Conservation (phyloP, 2,888 invertebrate species). For the Drosophila suboccidentalis region DNA sequence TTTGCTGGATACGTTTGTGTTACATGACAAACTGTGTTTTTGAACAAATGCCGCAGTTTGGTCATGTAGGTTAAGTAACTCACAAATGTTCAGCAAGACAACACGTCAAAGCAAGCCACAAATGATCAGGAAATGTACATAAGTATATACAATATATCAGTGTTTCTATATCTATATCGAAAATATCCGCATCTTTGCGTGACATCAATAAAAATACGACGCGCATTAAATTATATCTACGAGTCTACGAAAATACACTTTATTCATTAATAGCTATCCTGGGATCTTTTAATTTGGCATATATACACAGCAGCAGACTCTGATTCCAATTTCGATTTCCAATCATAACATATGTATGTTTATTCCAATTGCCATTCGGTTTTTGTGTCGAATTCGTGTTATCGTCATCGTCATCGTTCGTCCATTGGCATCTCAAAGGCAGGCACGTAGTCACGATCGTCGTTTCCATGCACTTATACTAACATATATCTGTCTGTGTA, state of each 20-base stretch:
- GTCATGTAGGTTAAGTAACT: constrained; percentile 59
- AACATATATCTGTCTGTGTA: constrained; percentile 2
- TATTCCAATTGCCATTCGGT: constrained; percentile 24
- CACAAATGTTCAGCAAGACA: constrained; percentile 81
- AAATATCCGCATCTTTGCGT: constrained; percentile 15
- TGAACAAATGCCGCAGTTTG: constrained; percentile 4
- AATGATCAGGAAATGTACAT: constrained; percentile 37
- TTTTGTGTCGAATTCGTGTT: constrained; percentile 25
- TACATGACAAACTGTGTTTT: constrained; percentile 40
- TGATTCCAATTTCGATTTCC: constrained; percentile 16
- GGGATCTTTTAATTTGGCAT: neutral
- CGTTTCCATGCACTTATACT: constrained; percentile 43
- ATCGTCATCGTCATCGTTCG: constrained; percentile 43
- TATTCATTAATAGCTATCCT: constrained; percentile 2
- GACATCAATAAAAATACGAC: constrained; percentile 33
- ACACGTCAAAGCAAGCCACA: constrained; percentile 77
- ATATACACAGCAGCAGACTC: neutral
- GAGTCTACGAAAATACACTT: neutral
- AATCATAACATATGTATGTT: neutral
- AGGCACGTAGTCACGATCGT: constrained; percentile 72
- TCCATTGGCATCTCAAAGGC: constrained; percentile 70
- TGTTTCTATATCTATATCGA: constrained; percentile 2
- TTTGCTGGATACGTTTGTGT: constrained; percentile 81
- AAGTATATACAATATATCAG: constrained; percentile 15
- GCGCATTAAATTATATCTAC: constrained; percentile 1